A percentile compares a stretch with the other conserved stretches of the same genome.
phyloP scores from a whole-genome alignment of 2,797 vertebrate species.

The Myioborus miniatus region DNA sequence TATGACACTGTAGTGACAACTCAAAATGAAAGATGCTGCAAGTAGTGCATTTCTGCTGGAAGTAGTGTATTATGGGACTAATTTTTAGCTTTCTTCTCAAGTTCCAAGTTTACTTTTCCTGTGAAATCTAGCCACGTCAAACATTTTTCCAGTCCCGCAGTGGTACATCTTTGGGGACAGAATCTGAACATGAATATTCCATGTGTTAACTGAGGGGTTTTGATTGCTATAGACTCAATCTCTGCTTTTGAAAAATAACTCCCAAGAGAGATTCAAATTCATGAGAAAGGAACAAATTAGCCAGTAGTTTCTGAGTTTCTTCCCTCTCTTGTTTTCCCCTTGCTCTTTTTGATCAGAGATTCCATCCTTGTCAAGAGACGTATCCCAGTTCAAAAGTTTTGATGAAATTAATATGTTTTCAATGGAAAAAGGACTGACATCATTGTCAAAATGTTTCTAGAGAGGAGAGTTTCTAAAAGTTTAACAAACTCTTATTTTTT shows the following conservation, averaged over 20 bases:
- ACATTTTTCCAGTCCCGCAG: background rate
- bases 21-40: background rate
- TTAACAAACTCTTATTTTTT: background rate
- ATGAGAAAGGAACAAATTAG: background rate
- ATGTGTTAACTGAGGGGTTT: background rate
- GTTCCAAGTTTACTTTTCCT: background rate
- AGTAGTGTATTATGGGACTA: background rate
- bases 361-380: background rate
- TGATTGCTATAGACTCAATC: background rate
- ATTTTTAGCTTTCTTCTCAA: background rate
- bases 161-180: background rate
- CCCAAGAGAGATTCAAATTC: background rate
- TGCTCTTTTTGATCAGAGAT: background rate
- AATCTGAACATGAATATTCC: background rate
- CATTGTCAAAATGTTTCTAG: background rate
- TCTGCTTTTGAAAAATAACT: background rate
- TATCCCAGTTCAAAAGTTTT: background rate
- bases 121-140: background rate
- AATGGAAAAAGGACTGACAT: background rate
- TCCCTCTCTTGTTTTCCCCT: accelerated
- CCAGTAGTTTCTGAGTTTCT: background rate
- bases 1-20: background rate
- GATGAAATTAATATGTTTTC: background rate
- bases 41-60: background rate
- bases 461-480: background rate